Evolutionary conservation across 2,888 invertebrate genomes (phyloP).

Genomic region (Seladonia tumulorum): DNA sequence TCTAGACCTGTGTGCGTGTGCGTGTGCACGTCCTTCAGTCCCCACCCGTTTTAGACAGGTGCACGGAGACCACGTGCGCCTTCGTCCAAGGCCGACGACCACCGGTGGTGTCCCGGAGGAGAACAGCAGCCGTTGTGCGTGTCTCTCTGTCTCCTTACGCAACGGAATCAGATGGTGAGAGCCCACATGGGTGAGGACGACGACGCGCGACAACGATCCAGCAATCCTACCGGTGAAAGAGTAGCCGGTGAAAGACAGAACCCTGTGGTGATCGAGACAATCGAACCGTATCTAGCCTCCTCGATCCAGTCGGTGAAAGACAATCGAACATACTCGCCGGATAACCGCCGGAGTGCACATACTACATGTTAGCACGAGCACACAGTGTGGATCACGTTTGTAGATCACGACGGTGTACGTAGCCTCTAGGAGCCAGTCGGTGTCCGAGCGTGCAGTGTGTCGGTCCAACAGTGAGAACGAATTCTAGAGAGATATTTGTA

Average conservation of each 20-base stretch:
- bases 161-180: constrained; percentile 64
- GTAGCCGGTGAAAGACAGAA: neutral
- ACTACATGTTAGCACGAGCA: too few relatives aligned
- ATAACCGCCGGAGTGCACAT: neutral
- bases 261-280: neutral
- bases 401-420: too few relatives aligned
- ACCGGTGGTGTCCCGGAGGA: constrained; percentile 22
- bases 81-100: constrained; percentile 77
- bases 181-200: constrained; percentile 50
- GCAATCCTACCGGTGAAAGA: too few relatives aligned
- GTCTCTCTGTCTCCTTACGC: constrained; percentile 59
- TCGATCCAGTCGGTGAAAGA: neutral
- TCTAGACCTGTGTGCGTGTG: neutral
- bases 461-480: neutral
- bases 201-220: neutral
- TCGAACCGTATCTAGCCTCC: neutral
- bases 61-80: constrained; percentile 78
- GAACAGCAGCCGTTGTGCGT: neutral
- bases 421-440: neutral
- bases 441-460: neutral
- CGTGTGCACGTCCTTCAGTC: constrained; percentile 62
- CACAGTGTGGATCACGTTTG: too few relatives aligned
- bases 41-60: constrained; percentile 66
- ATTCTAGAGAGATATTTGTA: too few relatives aligned
- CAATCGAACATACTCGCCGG: neutral